A percentile compares a stretch with the other conserved stretches of the same genome.
phyloP scores from a whole-genome alignment of 2,113 vertebrate genomes.

The Apteryx mantelli region DNA sequence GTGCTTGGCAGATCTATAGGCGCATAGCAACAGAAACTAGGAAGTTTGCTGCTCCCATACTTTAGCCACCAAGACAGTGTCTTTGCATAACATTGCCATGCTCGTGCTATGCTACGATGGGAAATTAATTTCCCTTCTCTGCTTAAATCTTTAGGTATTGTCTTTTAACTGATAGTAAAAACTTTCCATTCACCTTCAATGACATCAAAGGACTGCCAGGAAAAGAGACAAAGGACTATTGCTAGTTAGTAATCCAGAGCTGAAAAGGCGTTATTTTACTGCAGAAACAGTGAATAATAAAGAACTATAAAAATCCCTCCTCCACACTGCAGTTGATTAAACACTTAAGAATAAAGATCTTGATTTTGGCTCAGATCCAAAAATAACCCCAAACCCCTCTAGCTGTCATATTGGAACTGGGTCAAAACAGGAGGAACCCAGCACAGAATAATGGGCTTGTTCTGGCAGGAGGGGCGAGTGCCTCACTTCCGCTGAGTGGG shows the following conservation, averaged over 20 bases:
- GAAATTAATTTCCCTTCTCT: rapidly evolving
- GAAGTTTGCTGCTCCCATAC: rapidly evolving
- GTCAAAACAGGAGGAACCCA: not conserved
- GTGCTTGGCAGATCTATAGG: not conserved
- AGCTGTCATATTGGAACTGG: not conserved
- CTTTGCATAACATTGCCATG: not conserved
- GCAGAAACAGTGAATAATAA: not conserved
- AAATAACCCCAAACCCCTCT: not conserved
- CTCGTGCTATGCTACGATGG: rapidly evolving
- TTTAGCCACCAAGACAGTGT: not conserved
- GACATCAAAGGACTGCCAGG: not conserved
- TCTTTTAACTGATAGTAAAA: not conserved
- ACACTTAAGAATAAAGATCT: not conserved
- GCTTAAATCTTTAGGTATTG: not conserved
- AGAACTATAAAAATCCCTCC: not conserved
- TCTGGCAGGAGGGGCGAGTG: not conserved
- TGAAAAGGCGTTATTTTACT: not conserved
- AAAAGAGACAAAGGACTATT: not conserved
- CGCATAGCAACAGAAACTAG: not conserved
- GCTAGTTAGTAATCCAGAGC: not conserved
- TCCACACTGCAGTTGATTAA: not conserved
- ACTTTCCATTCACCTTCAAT: not conserved
- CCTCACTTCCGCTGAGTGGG: not conserved
- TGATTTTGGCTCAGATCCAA: not conserved
- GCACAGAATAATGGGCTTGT: not conserved